Evolutionary conservation across 2,888 invertebrate species (phyloP).

Genomic region (Rhagonycha fulva): DNA sequence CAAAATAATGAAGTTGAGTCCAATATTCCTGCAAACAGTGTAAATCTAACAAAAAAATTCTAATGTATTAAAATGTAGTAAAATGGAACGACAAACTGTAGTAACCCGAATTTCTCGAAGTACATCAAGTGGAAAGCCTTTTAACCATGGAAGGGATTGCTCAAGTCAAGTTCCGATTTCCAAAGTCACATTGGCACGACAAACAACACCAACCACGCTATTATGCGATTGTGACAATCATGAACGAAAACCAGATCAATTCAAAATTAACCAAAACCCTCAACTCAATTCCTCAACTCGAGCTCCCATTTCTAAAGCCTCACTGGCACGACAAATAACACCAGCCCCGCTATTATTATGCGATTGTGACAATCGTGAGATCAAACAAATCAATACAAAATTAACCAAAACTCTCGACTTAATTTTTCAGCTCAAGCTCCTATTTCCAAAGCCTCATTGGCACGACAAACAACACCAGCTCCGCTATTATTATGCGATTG

Average conservation of each 20-base stretch:
- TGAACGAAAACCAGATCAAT: not conserved
- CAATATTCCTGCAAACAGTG: not conserved
- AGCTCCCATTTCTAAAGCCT: not conserved
- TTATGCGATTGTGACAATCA: not conserved
- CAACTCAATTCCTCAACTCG: too few species aligned
- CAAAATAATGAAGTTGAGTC: not conserved
- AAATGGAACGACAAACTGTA: not conserved
- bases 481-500: too few species aligned
- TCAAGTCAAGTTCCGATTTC: not conserved
- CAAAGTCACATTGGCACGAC: not conserved
- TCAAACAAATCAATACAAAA: not conserved
- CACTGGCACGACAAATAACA: not conserved
- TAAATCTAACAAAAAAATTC: not conserved
- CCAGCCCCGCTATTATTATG: not conserved
- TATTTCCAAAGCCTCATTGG: not conserved
- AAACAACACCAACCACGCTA: not conserved
- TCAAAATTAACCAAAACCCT: not conserved
- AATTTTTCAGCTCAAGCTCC: not conserved
- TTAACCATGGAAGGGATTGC: not conserved
- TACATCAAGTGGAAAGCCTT: not conserved
- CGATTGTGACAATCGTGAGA: not conserved
- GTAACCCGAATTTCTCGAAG: not conserved
- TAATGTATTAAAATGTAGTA: not conserved
- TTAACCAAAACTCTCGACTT: not conserved
- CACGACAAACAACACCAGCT: too few species aligned